phyloP scores from a whole-genome alignment of 2,113 vertebrate genomes.

The Hirundichthys speculiger region DNA sequence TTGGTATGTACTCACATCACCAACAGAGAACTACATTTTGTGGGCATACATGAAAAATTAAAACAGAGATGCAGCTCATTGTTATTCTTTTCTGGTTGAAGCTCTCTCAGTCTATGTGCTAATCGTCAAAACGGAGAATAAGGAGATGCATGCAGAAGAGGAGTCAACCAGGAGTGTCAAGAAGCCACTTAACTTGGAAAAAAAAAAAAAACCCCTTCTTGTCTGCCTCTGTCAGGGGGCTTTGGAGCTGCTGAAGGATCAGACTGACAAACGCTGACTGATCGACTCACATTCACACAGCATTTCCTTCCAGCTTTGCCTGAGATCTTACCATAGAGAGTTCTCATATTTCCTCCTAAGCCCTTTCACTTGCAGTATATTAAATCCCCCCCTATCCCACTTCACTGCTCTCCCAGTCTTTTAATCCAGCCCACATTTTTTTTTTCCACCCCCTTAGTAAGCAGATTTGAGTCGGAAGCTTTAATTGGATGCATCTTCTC shows the following conservation, averaged over 20 bases:
- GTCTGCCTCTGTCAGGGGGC: slow-evolving; percentile 66
- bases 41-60: neutral
- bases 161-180: slow-evolving; percentile 44
- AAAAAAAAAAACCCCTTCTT: slow-evolving; percentile 60
- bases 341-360: slow-evolving; percentile 80
- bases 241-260: slow-evolving; percentile 71
- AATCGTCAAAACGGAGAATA: slow-evolving; percentile 11
- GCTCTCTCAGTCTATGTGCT: slow-evolving; percentile 17
- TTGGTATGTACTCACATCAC: slow-evolving; percentile 27
- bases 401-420: slow-evolving; percentile 56
- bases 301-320: slow-evolving; percentile 71
- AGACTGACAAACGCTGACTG: slow-evolving; percentile 74
- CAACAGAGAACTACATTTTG: slow-evolving; percentile 15
- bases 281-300: slow-evolving; percentile 74
- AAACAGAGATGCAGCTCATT: slow-evolving; percentile 24
- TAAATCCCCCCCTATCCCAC: slow-evolving; percentile 68
- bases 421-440: slow-evolving; percentile 75
- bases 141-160: slow-evolving; percentile 22
- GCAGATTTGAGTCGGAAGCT: slow-evolving; percentile 78
- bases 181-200: slow-evolving; percentile 67
- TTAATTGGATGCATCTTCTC: slow-evolving; percentile 80
- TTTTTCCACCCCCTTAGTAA: slow-evolving; percentile 77
- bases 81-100: slow-evolving; percentile 24
- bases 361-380: slow-evolving; percentile 77
- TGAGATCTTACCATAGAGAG: slow-evolving; percentile 71